Base-by-base conservation (phyloP, 1,140 invertebrate species). In the Bombyx mandarina region DNA sequence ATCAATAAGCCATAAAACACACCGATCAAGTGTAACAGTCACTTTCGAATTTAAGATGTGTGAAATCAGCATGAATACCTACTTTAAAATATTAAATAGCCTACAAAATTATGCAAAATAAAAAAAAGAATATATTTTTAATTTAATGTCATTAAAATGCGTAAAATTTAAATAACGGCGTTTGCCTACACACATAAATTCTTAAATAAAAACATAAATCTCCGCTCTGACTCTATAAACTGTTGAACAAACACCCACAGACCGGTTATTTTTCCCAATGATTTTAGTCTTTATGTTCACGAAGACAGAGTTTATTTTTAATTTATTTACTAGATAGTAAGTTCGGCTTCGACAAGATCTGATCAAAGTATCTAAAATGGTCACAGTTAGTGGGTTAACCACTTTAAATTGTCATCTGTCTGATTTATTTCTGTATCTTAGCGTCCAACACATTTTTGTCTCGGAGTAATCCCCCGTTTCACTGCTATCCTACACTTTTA, bases 371-470 rank as follows among this genome's bases (percentile, higher is more conserved):
- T 88, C 86, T 89, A 88, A 88, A 89, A 88, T 87, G 86, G 88
- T 88, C 82, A 88, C 84, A 88, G 84, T 86, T 83, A 86, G 82
- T 88, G 83, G 88, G 86, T 85, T 85, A 85, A 87, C 88, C 88
- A 89, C 88, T 89, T 89, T 88, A 88, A 89, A 89, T 88, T 88
- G 88, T 88, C 88, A 89, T 89, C 86, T 80, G 78, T 75, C 81
- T 88, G 88, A 89, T 89, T 89, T 89, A 89, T 89, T 88, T 88
- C 82, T 86, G 79, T 88, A 79, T 86, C 82, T 86, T 80, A 77
- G 79, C 76, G 79, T 75, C 73, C 76, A 82, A 82, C 82, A 82
- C 81, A 82, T 85, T 85, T 85, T 85, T 84, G 62, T 63, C 62
- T 60, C 52, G 49, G 62, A 26, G 12, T 48, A 56, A 56, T 56